Evolutionary conservation across 2,888 invertebrate genomes (phyloP).

Genomic region (Pasiphila rectangulata): DNA sequence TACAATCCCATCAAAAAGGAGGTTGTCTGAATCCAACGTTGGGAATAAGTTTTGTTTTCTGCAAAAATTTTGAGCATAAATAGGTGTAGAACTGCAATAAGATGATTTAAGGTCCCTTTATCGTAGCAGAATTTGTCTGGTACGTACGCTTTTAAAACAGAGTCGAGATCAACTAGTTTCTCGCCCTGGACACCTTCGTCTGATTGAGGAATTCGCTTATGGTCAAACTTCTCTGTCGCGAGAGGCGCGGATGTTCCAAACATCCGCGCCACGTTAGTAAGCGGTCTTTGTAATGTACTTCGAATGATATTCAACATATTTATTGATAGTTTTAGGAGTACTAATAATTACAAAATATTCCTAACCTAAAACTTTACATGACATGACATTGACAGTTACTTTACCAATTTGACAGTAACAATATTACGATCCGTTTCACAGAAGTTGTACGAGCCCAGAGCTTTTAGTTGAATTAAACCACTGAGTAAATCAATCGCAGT

Average conservation of each 20-base stretch:
- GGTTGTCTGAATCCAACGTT: slow-evolving; percentile 85
- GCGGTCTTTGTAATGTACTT: slow-evolving; percentile 48
- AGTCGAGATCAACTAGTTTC: slow-evolving; percentile 85
- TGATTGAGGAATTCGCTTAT: slow-evolving; percentile 67
- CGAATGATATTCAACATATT: slow-evolving; percentile 62
- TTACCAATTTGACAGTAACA: background rate
- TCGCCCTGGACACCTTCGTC: slow-evolving; percentile 92
- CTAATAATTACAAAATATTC: background rate
- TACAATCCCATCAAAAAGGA: slow-evolving; percentile 86
- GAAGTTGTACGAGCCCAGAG: too few relatives aligned
- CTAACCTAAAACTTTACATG: background rate
- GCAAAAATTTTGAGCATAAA: slow-evolving; percentile 12
- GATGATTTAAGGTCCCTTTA: too few relatives aligned
- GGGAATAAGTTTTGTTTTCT: slow-evolving; percentile 88
- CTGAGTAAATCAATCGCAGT: too few relatives aligned
- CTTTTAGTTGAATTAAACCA: too few relatives aligned
- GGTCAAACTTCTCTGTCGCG: slow-evolving; percentile 63
- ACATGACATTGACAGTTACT: background rate
- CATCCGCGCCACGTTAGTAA: slow-evolving; percentile 44
- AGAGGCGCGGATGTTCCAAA: slow-evolving; percentile 56
- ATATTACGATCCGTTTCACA: too few relatives aligned
- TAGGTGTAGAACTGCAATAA: too few relatives aligned
- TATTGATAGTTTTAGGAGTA: background rate
- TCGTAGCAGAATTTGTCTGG: too few relatives aligned
- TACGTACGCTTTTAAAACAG: slow-evolving; percentile 81